phyloP scores from a whole-genome alignment of 92 coral and sea anemone species.

The Meandrina meandrites region DNA sequence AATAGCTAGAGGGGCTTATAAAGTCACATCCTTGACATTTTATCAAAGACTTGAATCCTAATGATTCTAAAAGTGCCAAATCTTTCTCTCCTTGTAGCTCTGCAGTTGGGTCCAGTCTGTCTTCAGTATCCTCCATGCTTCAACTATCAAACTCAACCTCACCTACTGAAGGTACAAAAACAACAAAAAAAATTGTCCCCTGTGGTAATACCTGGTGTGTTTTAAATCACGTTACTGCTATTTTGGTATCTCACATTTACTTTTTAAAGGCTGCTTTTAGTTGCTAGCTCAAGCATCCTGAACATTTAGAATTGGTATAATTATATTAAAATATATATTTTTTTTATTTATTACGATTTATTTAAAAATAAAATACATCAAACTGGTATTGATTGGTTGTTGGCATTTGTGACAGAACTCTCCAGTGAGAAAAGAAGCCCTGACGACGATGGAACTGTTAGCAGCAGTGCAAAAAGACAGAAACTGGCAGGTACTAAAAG shows the following conservation, averaged over 20 bases:
- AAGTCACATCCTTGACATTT: no score
- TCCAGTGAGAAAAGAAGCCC: conserved; percentile 59
- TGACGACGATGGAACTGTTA: conserved; percentile 52
- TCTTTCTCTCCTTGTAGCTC: conserved; percentile 3
- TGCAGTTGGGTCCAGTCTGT: conserved; percentile 42
- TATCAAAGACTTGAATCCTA: no score
- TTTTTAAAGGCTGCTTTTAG: no score
- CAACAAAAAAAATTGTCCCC: neutral
- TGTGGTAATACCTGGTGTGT: no score
- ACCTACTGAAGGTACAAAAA: conserved; percentile 33
- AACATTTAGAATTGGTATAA: no score
- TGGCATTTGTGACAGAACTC: conserved; percentile 40
- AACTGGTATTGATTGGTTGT: neutral
- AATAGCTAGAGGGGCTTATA: no score
- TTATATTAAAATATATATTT: no score
- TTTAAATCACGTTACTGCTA: no score
- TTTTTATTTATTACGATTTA: no score
- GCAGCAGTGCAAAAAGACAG: conserved; percentile 56
- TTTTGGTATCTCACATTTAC: neutral
- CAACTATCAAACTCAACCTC: conserved; percentile 32
- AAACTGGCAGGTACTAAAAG: conserved; percentile 81
- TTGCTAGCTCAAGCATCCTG: no score
- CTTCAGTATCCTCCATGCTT: conserved; percentile 36
- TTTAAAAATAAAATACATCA: no score
- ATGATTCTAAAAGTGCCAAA: neutral